A percentile compares a stretch with the other conserved stretches of the same genome.
phyloP scores from a whole-genome alignment of 1,140 invertebrate species.

The Drosophila cardini region DNA sequence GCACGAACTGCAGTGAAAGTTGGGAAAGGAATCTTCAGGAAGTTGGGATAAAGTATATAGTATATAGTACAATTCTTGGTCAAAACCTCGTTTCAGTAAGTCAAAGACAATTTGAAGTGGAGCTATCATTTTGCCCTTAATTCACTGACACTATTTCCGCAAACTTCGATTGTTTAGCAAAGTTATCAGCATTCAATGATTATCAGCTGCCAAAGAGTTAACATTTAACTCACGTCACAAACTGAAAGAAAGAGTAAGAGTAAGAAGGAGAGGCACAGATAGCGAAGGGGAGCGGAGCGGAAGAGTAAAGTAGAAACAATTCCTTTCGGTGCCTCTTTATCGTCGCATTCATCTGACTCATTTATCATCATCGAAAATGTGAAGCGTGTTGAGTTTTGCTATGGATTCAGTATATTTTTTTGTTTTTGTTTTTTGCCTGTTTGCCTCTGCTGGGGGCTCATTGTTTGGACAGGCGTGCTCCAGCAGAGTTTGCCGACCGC shows the following conservation, averaged over 20 bases:
- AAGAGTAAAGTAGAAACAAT: background rate
- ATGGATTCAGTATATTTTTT: constrained; percentile 4
- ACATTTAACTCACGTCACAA: constrained; percentile 37
- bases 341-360: constrained; percentile 52
- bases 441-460: constrained; percentile 31
- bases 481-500: constrained; percentile 46
- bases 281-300: background rate
- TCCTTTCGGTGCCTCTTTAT: constrained; percentile 54
- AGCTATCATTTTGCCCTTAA: constrained; percentile 35
- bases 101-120: constrained; percentile 14
- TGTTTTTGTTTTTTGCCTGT: too few species aligned
- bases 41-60: background rate
- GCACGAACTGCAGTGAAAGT: constrained; percentile 39
- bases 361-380: constrained; percentile 61
- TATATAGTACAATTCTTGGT: background rate
- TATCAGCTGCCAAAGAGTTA: constrained; percentile 40
- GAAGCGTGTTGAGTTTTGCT: constrained; percentile 54
- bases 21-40: background rate
- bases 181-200: constrained; percentile 33
- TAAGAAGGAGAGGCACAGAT: too few species aligned
- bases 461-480: constrained; percentile 53
- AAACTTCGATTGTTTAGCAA: constrained; percentile 2
- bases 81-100: background rate
- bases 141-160: constrained; percentile 12
- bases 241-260: background rate